Base-by-base conservation (phyloP, 2,888 invertebrate species). In the Sarcophaga variegata region DNA sequence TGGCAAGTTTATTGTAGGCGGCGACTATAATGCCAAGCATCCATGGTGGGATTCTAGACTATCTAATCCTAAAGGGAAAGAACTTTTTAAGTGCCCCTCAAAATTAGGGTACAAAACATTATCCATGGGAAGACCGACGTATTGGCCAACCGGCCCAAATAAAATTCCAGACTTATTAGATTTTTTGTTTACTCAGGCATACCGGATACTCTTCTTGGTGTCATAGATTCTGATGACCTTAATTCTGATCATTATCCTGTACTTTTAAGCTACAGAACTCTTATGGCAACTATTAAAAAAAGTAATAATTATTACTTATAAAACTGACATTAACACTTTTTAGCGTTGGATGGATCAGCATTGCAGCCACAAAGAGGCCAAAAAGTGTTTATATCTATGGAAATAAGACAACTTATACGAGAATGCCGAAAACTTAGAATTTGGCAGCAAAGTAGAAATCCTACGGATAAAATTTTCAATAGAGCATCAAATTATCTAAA, bases 71-170 rank as follows among this genome's bases (percentile, higher is more conserved):
- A 83, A 85, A 72, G 77, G 74, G 1, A 76, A 66, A 64, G 74
- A 86, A 54, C 76, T 87, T 12, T 80, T 47, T 25, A 81, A 60
- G 27, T 76, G 76, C 20, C 49, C 82, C 11, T 22, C 17, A n/a
- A 66, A 76, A 47, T 49, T 66, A 0, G 76, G 79, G 4, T 63
- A 63, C 14, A 66, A 22, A 22, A 54, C 59, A n/a, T 12, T 84
- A 14, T 88, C 83, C 22, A 69, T 85, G 37, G 85, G 83, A 12
- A 79, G 64, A 12, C 86, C 85, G 10, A 88, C 88, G 12, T 83
- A 87, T 64, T 81, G 85, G 83, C 85, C 83, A 0, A 47, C 71
- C 3, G 83, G 80, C 66, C 72, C 69, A n/a, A 72, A 20, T 25
- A 80, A 83, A 66, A 85, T 70, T 72, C 83, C 81, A n/a, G 79